These are phyloP conservation scores for Sisor rabdophorus DNA, from an alignment of 2,113 vertebrate species.

Conservation along the genomic window DNA sequence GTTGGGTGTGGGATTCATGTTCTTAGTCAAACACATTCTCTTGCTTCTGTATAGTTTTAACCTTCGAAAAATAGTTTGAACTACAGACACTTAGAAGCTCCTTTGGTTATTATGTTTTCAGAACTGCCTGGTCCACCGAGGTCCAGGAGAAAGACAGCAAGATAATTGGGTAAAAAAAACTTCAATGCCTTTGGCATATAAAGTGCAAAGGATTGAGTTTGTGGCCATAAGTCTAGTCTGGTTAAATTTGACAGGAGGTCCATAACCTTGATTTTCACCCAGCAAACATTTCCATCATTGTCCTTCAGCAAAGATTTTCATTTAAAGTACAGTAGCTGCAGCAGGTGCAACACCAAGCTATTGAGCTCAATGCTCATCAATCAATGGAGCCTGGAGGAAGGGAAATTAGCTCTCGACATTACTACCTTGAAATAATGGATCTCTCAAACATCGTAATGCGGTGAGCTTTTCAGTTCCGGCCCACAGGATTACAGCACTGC, in stretches of 20 bases:
- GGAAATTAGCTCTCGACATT: constrained; percentile 13
- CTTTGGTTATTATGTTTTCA: constrained; percentile 6
- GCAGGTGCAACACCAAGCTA: constrained; percentile 1
- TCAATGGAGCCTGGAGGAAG: background rate
- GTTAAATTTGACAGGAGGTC: background rate
- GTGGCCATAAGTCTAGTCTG: background rate
- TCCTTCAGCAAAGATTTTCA: background rate
- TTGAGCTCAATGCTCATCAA: background rate
- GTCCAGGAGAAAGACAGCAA: background rate
- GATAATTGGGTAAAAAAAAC: background rate
- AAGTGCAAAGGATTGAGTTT: background rate
- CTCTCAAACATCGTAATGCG: background rate
- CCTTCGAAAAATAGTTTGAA: constrained; percentile 8
- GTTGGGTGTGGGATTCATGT: background rate
- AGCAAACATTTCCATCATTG: constrained; percentile 1
- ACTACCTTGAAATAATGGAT: constrained; percentile 2
- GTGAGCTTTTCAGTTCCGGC: background rate
- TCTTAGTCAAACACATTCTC: background rate
- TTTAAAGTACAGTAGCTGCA: constrained; percentile 6
- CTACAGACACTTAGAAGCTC: background rate
- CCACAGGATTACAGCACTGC: background rate
- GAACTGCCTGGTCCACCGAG: background rate
- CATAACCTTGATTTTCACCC: background rate
- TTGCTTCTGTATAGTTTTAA: background rate
- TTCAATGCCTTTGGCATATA: background rate